Conservation (phyloP, 1,140 invertebrate species). For the Epicauta chinensis region DNA sequence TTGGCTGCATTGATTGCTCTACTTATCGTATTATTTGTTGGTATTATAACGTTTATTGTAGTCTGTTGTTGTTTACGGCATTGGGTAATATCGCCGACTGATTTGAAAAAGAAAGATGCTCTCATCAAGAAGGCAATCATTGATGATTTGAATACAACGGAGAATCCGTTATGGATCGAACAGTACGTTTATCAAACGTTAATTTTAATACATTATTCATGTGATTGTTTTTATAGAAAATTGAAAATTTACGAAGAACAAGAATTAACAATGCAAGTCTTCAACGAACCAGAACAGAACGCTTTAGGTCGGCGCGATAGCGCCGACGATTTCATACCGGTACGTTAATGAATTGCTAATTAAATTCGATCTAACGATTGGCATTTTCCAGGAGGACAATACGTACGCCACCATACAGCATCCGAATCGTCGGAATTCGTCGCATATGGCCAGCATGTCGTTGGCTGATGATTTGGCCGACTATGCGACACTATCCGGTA, state of each 20-base stretch:
- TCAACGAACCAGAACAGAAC: constrained; percentile 69
- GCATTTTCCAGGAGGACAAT: constrained; percentile 54
- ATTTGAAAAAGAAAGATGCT: constrained; percentile 66
- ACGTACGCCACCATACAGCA: constrained; percentile 84
- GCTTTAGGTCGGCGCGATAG: constrained; percentile 43
- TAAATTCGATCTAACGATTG: background rate
- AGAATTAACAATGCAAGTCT: constrained; percentile 88
- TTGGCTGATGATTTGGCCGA: constrained; percentile 55
- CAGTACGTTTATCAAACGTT: constrained; percentile 53
- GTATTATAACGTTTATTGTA: constrained; percentile 78
- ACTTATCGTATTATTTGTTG: constrained; percentile 78
- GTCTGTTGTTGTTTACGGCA: constrained; percentile 84
- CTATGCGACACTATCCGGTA: constrained; percentile 62
- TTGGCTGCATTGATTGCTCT: constrained; percentile 79
- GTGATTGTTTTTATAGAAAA: constrained; percentile 52
- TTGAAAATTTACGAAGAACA: constrained; percentile 87
- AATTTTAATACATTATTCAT: background rate
- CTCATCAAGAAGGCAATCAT: constrained; percentile 77
- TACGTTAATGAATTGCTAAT: constrained; percentile 26
- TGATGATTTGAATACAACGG: constrained; percentile 79
- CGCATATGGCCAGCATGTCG: constrained; percentile 40
- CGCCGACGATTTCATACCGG: constrained; percentile 47
- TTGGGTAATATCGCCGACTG: constrained; percentile 61
- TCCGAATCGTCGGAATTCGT: constrained; percentile 47
- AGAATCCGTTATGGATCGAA: constrained; percentile 91